Conservation (phyloP, 1,140 invertebrate genomes). For the Tetramorium alpestre region DNA sequence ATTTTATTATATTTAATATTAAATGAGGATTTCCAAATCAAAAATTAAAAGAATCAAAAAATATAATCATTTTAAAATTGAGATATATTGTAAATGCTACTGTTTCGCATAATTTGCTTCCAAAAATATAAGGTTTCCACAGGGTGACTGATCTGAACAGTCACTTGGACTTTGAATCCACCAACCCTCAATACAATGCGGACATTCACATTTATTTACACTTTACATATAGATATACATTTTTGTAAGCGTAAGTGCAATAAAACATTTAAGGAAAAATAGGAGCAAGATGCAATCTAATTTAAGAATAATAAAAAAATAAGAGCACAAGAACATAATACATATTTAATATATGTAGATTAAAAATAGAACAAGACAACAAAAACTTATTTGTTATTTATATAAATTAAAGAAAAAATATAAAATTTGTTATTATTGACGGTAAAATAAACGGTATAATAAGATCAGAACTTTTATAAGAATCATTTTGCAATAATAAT, state of each 20-base stretch:
- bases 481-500: background rate
- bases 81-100: background rate
- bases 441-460: slow-evolving; percentile 9
- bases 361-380: background rate
- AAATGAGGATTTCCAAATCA: background rate
- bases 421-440: background rate
- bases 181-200: background rate
- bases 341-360: background rate
- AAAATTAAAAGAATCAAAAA: background rate
- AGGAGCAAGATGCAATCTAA: background rate
- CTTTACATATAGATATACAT: background rate
- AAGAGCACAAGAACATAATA: background rate
- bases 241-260: background rate
- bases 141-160: background rate
- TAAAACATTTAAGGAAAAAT: background rate
- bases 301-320: background rate
- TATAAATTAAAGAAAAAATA: background rate
- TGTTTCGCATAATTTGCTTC: background rate
- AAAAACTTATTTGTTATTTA: background rate
- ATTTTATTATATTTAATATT: background rate
- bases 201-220: background rate
- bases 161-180: background rate
- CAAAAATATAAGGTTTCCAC: background rate
- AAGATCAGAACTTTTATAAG: background rate
- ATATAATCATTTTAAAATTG: background rate